These are phyloP conservation scores for Gnathonemus longibarbis DNA, from an alignment of 2,113 vertebrate genomes.

Conservation along the genomic window DNA sequence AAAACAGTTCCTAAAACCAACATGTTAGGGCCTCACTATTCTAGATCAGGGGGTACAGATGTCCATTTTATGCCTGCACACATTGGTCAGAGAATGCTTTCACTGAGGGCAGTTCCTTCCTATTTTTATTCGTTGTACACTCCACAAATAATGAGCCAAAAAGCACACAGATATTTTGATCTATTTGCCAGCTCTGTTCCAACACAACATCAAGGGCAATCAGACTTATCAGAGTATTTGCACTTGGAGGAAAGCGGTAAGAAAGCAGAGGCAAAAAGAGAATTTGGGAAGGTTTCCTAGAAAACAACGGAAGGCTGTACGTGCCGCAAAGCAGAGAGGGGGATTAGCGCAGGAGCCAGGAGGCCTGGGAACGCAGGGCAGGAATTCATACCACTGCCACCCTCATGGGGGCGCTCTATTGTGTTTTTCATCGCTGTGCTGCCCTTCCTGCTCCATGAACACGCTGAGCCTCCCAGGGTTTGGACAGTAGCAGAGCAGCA, in stretches of 20 bases:
- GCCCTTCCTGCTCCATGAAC: neutral
- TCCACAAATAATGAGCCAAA: neutral
- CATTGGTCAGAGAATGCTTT: neutral
- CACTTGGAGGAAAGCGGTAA: neutral
- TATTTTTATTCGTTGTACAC: neutral
- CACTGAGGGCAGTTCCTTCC: neutral
- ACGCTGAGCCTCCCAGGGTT: neutral
- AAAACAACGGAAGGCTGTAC: neutral
- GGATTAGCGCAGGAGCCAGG: neutral
- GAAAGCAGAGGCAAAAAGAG: neutral
- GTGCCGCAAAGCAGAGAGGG: neutral
- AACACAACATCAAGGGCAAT: neutral
- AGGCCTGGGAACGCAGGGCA: neutral
- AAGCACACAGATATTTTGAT: neutral
- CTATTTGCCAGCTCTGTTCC: neutral
- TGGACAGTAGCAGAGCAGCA: neutral
- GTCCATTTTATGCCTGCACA: neutral
- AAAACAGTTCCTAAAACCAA: neutral
- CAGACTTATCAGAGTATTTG: neutral
- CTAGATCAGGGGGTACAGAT: neutral
- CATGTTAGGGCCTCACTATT: neutral
- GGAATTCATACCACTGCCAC: neutral
- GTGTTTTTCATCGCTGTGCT: conserved; percentile 3
- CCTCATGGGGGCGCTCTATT: conserved; percentile 13
- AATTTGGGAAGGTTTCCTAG: neutral